Conservation (phyloP, 2,797 vertebrate species). For the Acrossocheilus wenchowensis region DNA sequence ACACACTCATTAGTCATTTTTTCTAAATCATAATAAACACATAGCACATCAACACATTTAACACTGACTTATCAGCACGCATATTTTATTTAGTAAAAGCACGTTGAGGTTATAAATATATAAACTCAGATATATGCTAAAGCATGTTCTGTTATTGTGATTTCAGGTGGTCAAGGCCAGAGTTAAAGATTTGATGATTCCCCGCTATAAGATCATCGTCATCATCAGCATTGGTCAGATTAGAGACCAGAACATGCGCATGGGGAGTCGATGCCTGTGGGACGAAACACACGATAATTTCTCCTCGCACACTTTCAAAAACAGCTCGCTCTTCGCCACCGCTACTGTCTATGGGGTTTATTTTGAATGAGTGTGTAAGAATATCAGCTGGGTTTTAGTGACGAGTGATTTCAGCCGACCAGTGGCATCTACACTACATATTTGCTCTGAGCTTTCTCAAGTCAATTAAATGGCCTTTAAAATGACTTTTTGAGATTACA, state of each 20-base stretch:
- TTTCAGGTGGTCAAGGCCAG: conserved; percentile 84
- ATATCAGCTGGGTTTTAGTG: not conserved
- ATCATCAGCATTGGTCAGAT: conserved; percentile 86
- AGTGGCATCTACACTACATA: not conserved
- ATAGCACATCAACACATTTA: not conserved
- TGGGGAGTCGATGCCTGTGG: conserved; percentile 91
- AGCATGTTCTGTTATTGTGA: not conserved
- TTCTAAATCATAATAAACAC: not conserved
- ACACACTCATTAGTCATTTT: not conserved
- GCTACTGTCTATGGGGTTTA: conserved; percentile 88
- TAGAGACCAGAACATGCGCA: conserved; percentile 81
- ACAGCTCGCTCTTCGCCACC: conserved; percentile 85
- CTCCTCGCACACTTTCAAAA: conserved; percentile 84
- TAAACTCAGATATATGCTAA: not conserved
- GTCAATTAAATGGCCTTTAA: not conserved
- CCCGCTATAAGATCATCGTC: conserved; percentile 88
- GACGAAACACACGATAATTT: conserved; percentile 81
- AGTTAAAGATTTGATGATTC: conserved; percentile 86
- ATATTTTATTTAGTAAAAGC: not conserved
- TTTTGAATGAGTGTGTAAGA: conserved; percentile 77
- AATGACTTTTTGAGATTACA: not conserved
- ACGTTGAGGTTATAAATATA: not conserved
- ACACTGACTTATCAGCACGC: not conserved
- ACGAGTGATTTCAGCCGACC: not conserved
- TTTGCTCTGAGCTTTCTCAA: not conserved